These are phyloP conservation scores for Zygaena filipendulae DNA, from an alignment of 2,888 invertebrate species.

Conservation along the genomic window DNA sequence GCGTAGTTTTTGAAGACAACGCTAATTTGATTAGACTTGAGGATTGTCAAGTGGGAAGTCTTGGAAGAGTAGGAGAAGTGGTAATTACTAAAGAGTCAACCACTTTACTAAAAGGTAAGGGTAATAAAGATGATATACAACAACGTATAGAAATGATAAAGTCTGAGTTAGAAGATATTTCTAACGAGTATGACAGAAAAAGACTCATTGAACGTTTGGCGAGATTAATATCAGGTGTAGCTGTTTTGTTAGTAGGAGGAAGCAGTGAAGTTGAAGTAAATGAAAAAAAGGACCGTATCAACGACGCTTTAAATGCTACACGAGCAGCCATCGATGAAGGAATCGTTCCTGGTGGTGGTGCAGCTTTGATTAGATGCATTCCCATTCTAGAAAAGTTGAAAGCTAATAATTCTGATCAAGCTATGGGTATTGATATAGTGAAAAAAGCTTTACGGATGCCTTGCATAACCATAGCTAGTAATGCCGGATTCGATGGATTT, in stretches of 20 bases:
- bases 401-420: slow-evolving; percentile 80
- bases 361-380: slow-evolving; percentile 86
- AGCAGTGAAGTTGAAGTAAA: slow-evolving; percentile 91
- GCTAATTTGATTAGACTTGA: slow-evolving; percentile 88
- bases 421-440: slow-evolving; percentile 82
- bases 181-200: slow-evolving; percentile 90
- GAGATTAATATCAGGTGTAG: slow-evolving; percentile 84
- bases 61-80: slow-evolving; percentile 89
- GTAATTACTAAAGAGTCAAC: slow-evolving; percentile 94
- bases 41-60: slow-evolving; percentile 81
- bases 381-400: slow-evolving; percentile 73
- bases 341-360: slow-evolving; percentile 95
- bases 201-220: slow-evolving; percentile 90
- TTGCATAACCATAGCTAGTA: slow-evolving; percentile 87
- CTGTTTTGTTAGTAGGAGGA: slow-evolving; percentile 83
- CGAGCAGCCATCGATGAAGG: slow-evolving; percentile 96
- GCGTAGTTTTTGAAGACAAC: slow-evolving; percentile 93
- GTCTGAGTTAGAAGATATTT: slow-evolving; percentile 83
- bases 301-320: slow-evolving; percentile 94
- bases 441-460: slow-evolving; percentile 87
- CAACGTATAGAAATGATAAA: slow-evolving; percentile 82
- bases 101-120: slow-evolving; percentile 74
- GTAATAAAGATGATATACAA: slow-evolving; percentile 79
- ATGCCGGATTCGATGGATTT: slow-evolving; percentile 91
- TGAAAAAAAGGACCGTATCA: slow-evolving; percentile 95